phyloP scores from a whole-genome alignment of 2,888 invertebrate genomes.

The Blastobasis lacticolella region DNA sequence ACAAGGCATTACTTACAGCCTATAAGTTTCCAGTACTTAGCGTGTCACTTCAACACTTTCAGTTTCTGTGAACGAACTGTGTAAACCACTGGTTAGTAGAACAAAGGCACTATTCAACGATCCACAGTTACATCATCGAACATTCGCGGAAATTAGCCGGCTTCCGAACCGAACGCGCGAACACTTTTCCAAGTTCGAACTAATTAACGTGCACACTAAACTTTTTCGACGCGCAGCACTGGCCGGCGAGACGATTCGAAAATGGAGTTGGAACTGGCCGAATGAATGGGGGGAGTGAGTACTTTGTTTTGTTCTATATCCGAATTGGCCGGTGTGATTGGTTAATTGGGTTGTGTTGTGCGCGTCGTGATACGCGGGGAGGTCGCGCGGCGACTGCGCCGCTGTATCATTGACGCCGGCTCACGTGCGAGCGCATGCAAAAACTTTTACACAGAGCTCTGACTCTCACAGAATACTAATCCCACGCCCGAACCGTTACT shows the following conservation, averaged over 20 bases:
- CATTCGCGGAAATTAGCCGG: slow-evolving; percentile 48
- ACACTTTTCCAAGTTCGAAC: slow-evolving; percentile 21
- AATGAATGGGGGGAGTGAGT: neutral
- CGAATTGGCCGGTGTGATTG: slow-evolving; percentile 41
- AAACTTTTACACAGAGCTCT: slow-evolving; percentile 52
- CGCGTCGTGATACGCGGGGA: slow-evolving; percentile 60
- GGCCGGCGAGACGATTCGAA: no score
- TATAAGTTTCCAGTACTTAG: slow-evolving; percentile 33
- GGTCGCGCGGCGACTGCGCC: slow-evolving; percentile 61
- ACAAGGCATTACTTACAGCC: slow-evolving; percentile 27
- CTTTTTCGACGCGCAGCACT: neutral
- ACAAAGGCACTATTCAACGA: slow-evolving; percentile 49
- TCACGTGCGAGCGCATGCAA: slow-evolving; percentile 66
- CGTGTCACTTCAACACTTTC: slow-evolving; percentile 50
- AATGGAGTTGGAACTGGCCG: no score
- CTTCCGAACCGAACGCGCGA: slow-evolving; percentile 23
- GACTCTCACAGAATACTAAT: slow-evolving; percentile 41
- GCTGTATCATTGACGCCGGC: slow-evolving; percentile 54
- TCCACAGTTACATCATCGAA: slow-evolving; percentile 54
- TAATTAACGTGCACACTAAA: slow-evolving; percentile 35
- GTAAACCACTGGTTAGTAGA: slow-evolving; percentile 28
- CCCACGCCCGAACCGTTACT: slow-evolving; percentile 16
- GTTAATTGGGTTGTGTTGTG: slow-evolving; percentile 44
- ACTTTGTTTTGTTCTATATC: slow-evolving; percentile 18
- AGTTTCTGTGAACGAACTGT: slow-evolving; percentile 46